These are phyloP conservation scores for Bufo bufo DNA, from an alignment of 2,113 vertebrate species.

Conservation along the genomic window DNA sequence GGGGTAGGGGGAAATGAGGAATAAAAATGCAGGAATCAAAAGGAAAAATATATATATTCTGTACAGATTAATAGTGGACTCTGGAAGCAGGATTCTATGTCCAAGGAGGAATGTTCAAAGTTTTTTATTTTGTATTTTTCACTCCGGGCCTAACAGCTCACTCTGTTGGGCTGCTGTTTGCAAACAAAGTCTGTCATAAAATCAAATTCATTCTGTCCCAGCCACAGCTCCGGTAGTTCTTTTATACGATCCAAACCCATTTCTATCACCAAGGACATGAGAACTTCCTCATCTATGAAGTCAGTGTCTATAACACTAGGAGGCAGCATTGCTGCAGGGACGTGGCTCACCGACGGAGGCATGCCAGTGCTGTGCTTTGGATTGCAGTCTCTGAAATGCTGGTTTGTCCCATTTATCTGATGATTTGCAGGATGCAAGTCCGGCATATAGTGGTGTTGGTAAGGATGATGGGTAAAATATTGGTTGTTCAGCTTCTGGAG, in stretches of 20 bases:
- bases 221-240: conserved; percentile 89
- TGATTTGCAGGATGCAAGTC: conserved; percentile 83
- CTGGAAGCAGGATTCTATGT: conserved; percentile 80
- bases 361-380: conserved; percentile 77
- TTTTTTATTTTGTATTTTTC: conserved; percentile 67
- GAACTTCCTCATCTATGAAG: conserved; percentile 90
- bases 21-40: conserved; percentile 44
- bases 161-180: conserved; percentile 89
- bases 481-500: conserved; percentile 90
- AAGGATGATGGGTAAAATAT: conserved; percentile 85
- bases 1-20: background rate
- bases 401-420: conserved; percentile 81
- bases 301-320: conserved; percentile 92
- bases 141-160: conserved; percentile 80
- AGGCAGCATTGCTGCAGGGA: conserved; percentile 85
- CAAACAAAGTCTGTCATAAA: conserved; percentile 92
- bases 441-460: conserved; percentile 85
- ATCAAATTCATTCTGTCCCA: conserved; percentile 90
- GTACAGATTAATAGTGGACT: conserved; percentile 80
- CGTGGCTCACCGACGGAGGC: conserved; percentile 77
- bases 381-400: conserved; percentile 86
- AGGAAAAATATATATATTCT: conserved; percentile 63
- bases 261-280: conserved; percentile 89
- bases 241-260: conserved; percentile 92
- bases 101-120: conserved; percentile 78